phyloP scores from a whole-genome alignment of 1,140 invertebrate genomes.

The Drosophila arizonae region DNA sequence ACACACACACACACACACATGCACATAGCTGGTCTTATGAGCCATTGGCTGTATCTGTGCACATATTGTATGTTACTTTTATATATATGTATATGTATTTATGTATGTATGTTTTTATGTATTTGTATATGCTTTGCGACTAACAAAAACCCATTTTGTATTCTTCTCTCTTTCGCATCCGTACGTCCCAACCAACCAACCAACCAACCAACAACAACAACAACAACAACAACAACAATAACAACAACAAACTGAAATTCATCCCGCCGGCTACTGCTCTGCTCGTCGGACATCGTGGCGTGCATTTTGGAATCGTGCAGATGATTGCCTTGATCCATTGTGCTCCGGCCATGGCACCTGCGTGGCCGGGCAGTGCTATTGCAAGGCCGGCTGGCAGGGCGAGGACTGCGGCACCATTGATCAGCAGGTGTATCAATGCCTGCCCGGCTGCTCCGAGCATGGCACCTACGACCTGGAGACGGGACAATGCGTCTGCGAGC shows the following conservation, averaged over 20 bases:
- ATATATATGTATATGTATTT: not conserved
- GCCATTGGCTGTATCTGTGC: conserved; percentile 4
- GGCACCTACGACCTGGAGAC: conserved; percentile 94
- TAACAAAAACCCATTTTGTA: conserved; percentile 33
- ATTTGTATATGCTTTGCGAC: conserved; percentile 18
- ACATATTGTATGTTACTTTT: conserved; percentile 24
- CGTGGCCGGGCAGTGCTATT: conserved; percentile 95
- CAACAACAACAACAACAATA: too few relatives aligned
- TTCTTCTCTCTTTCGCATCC: conserved; percentile 5
- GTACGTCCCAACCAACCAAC: not conserved
- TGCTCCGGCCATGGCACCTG: conserved; percentile 97
- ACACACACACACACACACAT: not conserved
- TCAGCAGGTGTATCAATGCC: conserved; percentile 93
- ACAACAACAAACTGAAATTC: not conserved
- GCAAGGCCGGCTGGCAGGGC: conserved; percentile 97
- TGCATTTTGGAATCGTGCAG: conserved; percentile 67
- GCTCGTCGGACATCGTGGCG: not conserved
- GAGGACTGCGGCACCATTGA: conserved; percentile 93
- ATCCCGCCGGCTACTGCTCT: conserved; percentile 3
- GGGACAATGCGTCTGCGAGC: conserved; percentile 93
- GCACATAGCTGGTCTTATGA: not conserved
- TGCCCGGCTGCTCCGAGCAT: conserved; percentile 95
- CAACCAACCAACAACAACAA: not conserved
- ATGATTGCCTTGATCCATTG: conserved; percentile 92
- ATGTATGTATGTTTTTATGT: not conserved